Evolutionary conservation across 23 tunicate genomes (phyloP), one percentile per base, ranked within the genome.

Genomic region (Ciona savignyi): DNA sequence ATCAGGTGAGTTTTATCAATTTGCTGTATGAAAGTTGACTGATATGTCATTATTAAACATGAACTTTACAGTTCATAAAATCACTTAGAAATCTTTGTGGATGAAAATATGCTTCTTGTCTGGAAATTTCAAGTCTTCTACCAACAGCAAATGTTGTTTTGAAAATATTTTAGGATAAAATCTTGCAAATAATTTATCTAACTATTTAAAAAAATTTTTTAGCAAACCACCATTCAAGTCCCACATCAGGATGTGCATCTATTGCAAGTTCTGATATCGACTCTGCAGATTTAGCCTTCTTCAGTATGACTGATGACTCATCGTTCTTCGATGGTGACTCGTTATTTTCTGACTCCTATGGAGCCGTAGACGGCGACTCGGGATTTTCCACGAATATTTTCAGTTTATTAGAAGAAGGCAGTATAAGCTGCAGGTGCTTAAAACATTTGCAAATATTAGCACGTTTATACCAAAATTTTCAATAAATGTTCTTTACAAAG

Each of bases 221-320:
- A 81, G 85, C 84, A 30, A 23, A 81, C 30, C 87, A 85, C 61
- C 97, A 90, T 33, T 90, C 97, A 33, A 90, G 97, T 79, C 89
- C 89, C 3, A 83, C 97, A 2, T 90, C 97, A 27, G 97, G 90
- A 27, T 90, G 89, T 71, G 85, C 97, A 0, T 90, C 97, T 3
- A 82, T 88, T 30, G 88, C 96, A 34, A 85, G 96, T 26, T 83
- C 89, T 0, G 97, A 90, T 42, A 75, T 90, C 35, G 97, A 90
- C 65, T 90, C 97, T 20, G 75, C 88, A 22, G 97, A 90, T 63
- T 80, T 90, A 63, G 83, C 82, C 25, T 83, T 77, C 73, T 90
- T 83, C 85, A 83, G 81, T 70, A 80, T 83, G 78, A 90, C 81
- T 21, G 89, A 90, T 60, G 97, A 90, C 70, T 83, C 89, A 22